Evolutionary conservation across 1,140 invertebrate genomes (phyloP).

Genomic region (Lepidotrigona ventralis): DNA sequence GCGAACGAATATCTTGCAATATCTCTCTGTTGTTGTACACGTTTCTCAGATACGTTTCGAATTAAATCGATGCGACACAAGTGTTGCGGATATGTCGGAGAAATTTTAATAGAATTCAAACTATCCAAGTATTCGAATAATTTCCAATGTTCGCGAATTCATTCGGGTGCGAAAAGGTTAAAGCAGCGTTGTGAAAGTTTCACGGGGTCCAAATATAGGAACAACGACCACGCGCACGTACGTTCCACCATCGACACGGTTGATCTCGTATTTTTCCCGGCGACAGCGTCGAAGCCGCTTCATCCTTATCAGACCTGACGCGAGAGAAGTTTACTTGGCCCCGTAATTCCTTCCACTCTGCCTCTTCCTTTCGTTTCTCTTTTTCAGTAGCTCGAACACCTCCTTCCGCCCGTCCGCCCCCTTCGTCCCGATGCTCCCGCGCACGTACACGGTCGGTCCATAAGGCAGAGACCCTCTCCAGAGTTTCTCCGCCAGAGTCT

Average conservation of each 20-base stretch:
- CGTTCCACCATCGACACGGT: neutral
- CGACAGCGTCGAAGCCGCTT: slow-evolving; percentile 67
- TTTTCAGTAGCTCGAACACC: no score
- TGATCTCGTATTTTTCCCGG: slow-evolving; percentile 68
- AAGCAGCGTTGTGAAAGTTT: slow-evolving; percentile 37
- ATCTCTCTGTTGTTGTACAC: no score
- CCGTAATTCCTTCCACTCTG: slow-evolving; percentile 53
- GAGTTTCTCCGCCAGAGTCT: neutral
- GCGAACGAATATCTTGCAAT: no score
- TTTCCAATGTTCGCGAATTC: neutral
- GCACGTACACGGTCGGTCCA: neutral
- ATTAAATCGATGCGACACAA: no score
- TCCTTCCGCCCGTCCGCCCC: neutral
- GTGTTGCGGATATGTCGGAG: no score
- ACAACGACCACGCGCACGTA: slow-evolving; percentile 5
- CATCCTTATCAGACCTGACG: slow-evolving; percentile 69
- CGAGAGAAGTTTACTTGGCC: slow-evolving; percentile 60
- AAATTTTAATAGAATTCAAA: no score
- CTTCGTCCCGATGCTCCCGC: no score
- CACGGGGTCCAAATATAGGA: neutral
- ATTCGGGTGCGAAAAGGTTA: neutral
- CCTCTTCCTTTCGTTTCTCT: neutral
- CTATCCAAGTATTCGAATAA: neutral
- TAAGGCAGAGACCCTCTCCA: neutral
- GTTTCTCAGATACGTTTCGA: no score